Base-by-base conservation (phyloP, 1,140 invertebrate species). In the Calliphora vicina region DNA sequence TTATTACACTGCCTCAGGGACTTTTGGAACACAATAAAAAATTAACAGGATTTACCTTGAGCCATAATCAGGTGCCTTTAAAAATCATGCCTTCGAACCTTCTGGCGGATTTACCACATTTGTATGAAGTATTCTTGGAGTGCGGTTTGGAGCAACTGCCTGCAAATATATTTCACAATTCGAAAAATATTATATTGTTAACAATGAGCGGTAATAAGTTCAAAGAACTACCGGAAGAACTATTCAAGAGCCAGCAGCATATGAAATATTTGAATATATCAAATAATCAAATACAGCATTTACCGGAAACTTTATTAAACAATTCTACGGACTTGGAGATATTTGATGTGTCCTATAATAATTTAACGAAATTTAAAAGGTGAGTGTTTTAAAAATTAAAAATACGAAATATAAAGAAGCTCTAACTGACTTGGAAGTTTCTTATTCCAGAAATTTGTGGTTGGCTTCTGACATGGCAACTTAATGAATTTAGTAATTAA, bases 181-280 rank as follows among this genome's bases (percentile, higher is more conserved):
- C 93, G 0, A 85, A 86, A 0, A 86, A 88, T 5, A 88, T 95
- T 72, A 91, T 86, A 4, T 93, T 92, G 85, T 90, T 95, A 83
- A 92, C 91, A 35, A 86, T 95, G 35, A 87, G 91, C 27, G 89
- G 90, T 29, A 95, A 95, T 85, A 88, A 89, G 35, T 87, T 95
- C 10, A 87, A 76, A 67, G 88, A 86, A 25, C 84, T 95, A 27
- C 93, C 93, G 3, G 88, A 91, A 50, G 86, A 90, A 17, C 86
- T 94, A 23, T 93, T 95, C 83, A 90, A 91, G 76, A 92, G 93
- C 85, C 91, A 93, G 86, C 89, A 86, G 2, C 92, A 93, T 74
- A 87, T 95, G 1, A 74, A 90, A 2, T 89, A 88, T 25, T 85
- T 95, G 50, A 91, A 93, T 84, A 87, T 95, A 35, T 91, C 91